Percentiles rank a stretch among this genome's conserved stretches.
These are phyloP conservation scores for Halocynthia aurantium DNA, from an alignment of 23 tunicate species.

Conservation along the genomic window DNA sequence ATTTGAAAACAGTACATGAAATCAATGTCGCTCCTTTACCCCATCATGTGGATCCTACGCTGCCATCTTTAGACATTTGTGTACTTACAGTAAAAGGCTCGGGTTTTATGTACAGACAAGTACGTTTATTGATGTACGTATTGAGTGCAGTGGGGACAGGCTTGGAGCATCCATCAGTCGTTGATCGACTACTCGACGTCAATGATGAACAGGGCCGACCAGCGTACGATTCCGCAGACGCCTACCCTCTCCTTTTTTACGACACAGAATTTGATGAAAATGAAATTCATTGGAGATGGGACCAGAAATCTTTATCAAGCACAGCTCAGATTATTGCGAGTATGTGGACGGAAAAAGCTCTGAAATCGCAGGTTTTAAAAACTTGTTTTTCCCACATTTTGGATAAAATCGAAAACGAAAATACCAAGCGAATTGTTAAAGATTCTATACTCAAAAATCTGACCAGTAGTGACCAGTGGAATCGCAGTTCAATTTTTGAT, in stretches of 20 bases:
- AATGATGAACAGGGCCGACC: constrained; percentile 41
- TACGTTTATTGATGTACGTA: constrained; percentile 31
- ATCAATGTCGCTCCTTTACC: constrained; percentile 11
- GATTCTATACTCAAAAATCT: background rate
- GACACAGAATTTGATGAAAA: constrained; percentile 41
- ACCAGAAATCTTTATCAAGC: constrained; percentile 22
- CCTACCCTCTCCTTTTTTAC: constrained; percentile 28
- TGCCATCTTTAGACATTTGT: constrained; percentile 32
- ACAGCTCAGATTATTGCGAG: constrained; percentile 28
- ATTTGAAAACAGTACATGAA: background rate
- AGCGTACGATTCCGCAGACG: background rate
- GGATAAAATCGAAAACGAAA: background rate
- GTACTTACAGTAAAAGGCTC: constrained; percentile 32
- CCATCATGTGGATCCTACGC: background rate
- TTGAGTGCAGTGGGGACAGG: constrained; percentile 29
- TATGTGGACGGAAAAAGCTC: constrained; percentile 18
- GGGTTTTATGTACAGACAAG: constrained; percentile 56
- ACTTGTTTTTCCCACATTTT: constrained; percentile 12
- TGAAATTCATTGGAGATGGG: constrained; percentile 75
- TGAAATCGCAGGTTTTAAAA: constrained; percentile 27
- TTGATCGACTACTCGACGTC: constrained; percentile 44
- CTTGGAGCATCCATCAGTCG: background rate
- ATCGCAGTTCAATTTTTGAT: background rate
- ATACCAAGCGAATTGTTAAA: background rate
- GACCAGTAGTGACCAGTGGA: background rate